Percentiles rank a stretch among this genome's conserved stretches.
These are phyloP conservation scores for Helicoverpa armigera DNA, from an alignment of 1,140 invertebrate genomes.

Conservation along the genomic window DNA sequence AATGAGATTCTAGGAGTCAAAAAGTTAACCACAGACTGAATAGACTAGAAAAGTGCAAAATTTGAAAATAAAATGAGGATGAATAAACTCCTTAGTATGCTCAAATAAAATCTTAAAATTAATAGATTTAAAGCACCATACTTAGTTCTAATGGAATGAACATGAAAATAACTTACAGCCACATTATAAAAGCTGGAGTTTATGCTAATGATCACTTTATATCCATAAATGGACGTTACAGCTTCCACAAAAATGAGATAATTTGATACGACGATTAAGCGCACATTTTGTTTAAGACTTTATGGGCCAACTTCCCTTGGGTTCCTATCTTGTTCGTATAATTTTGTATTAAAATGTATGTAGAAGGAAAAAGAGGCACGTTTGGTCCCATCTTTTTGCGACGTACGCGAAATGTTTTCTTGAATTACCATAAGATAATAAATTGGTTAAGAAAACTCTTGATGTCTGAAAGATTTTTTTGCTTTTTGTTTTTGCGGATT, in stretches of 20 bases:
- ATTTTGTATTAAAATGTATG: constrained; percentile 63
- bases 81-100: background rate
- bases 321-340: constrained; percentile 63
- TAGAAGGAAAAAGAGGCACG: constrained; percentile 58
- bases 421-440: constrained; percentile 47
- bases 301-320: constrained; percentile 66
- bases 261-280: constrained; percentile 71
- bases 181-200: constrained; percentile 55
- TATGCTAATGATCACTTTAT: constrained; percentile 62
- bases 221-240: constrained; percentile 61
- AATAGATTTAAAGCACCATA: background rate
- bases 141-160: background rate
- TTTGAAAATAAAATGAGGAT: background rate
- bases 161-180: constrained; percentile 50
- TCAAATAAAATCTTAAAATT: background rate
- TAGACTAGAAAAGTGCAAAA: background rate
- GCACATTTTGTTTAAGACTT: constrained; percentile 68
- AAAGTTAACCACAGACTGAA: too few species aligned
- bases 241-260: constrained; percentile 68
- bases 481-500: constrained; percentile 7
- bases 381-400: constrained; percentile 42
- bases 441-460: constrained; percentile 45
- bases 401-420: constrained; percentile 43
- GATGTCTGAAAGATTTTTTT: background rate
- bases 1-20: too few species aligned